Base-by-base conservation (phyloP, 2,888 invertebrate genomes). In the Gymnoscelis rufifasciata region DNA sequence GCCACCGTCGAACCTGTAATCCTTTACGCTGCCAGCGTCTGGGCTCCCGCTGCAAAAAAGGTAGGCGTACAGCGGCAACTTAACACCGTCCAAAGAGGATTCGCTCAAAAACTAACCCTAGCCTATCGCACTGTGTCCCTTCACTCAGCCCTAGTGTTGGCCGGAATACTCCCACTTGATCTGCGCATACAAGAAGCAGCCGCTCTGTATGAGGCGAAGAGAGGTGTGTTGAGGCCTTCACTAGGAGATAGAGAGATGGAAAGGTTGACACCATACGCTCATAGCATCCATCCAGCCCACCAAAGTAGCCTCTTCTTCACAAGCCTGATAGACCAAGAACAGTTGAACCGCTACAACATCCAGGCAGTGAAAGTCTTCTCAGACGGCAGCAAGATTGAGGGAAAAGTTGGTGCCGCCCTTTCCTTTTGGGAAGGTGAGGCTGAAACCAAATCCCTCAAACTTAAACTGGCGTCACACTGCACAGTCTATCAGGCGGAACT, bases 351-450 rank as follows among this genome's bases (percentile, higher is more conserved):
- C 0, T 12, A 27, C 12, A 36, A 10, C 8, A 0, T n/a, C 0
- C 28, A 43, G 0, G 36, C 23, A 3, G 30, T 43, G 0, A 2
- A 15, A 0, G 51, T 54, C 0, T 54, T 26, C 15, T 49, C 43
- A 0, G 52, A 52, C 7, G 43, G 41, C 23, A 43, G 43, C 28
- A 51, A 47, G 27, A 23, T 48, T 19, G 48, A 45, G 13, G 47
- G 38, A 1, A 26, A 38, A 6, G 47, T 47, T 1, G 47, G 47
- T 23, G 47, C 47, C 1, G 33, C 47, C 7, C 7, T 38, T 23
- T 33, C 42, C n/a, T 11, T 28, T 5, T 28, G 28, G 28, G 10
- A 1, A 1, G 10, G 11, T 10, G 10, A n/a, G 5, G 5, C 11
- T 15, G 37, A 40, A 19, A 40, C 8, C 8, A 41, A 31, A 10